Percentiles rank a stretch among this genome's conserved stretches.
phyloP scores from a whole-genome alignment of 2,113 vertebrate species.

The Salvelinus namaycush region DNA sequence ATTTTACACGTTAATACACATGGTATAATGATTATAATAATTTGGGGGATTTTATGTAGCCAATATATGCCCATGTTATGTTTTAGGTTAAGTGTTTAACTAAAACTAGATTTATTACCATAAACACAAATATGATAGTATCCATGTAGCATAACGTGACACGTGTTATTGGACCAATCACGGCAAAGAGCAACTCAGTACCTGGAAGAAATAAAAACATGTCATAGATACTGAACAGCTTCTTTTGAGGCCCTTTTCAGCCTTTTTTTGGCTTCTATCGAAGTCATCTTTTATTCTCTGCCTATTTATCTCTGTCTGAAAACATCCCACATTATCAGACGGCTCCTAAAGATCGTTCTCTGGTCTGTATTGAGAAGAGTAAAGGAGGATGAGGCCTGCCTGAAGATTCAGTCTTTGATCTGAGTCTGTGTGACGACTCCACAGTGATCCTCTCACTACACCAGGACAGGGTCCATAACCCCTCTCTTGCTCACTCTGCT shows the following conservation, averaged over 20 bases:
- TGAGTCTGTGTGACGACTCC: conserved; percentile 81
- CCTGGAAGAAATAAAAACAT: neutral
- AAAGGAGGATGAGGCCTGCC: conserved; percentile 58
- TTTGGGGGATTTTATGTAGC: too few species aligned
- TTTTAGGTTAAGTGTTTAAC: too few species aligned
- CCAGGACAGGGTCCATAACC: conserved; percentile 86
- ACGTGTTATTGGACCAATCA: neutral
- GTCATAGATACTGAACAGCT: neutral
- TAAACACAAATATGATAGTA: too few species aligned
- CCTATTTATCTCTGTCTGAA: conserved; percentile 73
- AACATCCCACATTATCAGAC: conserved; percentile 80
- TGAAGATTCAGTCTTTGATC: conserved; percentile 86
- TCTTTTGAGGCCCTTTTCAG: neutral
- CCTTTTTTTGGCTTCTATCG: neutral
- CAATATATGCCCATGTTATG: too few species aligned
- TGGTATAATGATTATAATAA: too few species aligned
- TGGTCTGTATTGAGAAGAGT: conserved; percentile 72
- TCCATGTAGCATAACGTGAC: neutral
- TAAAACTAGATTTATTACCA: too few species aligned
- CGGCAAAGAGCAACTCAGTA: neutral
- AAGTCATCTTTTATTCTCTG: conserved; percentile 6
- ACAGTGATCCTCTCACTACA: conserved; percentile 86
- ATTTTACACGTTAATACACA: too few species aligned
- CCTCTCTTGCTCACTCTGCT: conserved; percentile 63
- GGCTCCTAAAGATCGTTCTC: conserved; percentile 78